Base-by-base conservation (phyloP, 1,140 invertebrate genomes). In the Trialeurodes vaporariorum region DNA sequence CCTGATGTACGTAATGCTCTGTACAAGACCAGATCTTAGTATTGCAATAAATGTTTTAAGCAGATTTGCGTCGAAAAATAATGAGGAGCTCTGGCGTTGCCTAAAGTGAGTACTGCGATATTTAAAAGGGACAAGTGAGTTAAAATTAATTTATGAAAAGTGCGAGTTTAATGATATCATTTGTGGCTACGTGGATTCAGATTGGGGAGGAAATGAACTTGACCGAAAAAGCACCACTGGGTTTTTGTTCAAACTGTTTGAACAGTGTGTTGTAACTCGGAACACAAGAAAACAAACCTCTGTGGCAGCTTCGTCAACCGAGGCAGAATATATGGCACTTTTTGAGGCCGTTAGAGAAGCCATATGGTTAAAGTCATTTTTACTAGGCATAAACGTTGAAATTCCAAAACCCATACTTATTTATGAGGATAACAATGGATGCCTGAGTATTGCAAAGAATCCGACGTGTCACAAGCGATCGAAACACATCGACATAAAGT, bases 1-100 rank as follows among this genome's bases (percentile, higher is more conserved):
- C 9, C 71, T 75, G 24, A 73, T 79, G 64, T 79, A 79, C 69
- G 58, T 79, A 13, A 70, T 76, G 0, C 64, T 74, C 0, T 68
- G 68, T 9, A 77, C 77, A 0, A 34, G 77, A 25, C 77, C 74
- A 17, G 78, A 80, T 65, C 75, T 79, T 59, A 69, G 73, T 2
- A 75, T 72, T 69, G 70, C 75, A 61, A 26, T 26, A 67, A 67
- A 67, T 27, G 12, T 67, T 13, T 21, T 67, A 24, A 60, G 66
- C 22, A 63, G 60, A 25, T 27, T 25, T 67, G 11, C 13, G 22
- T 27, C 11, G 13, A 62, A 67, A 63, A 68, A 68, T 22, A 27
- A 63, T 13, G 22, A 69, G 27, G 9, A 27, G 9, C 70, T 74
- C 67, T 76, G 72, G 70, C 2, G 22, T 0, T 34, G 61, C 12